Evolutionary conservation across 1,140 invertebrate species (phyloP).

Genomic region (Drosophila chauvacae): DNA sequence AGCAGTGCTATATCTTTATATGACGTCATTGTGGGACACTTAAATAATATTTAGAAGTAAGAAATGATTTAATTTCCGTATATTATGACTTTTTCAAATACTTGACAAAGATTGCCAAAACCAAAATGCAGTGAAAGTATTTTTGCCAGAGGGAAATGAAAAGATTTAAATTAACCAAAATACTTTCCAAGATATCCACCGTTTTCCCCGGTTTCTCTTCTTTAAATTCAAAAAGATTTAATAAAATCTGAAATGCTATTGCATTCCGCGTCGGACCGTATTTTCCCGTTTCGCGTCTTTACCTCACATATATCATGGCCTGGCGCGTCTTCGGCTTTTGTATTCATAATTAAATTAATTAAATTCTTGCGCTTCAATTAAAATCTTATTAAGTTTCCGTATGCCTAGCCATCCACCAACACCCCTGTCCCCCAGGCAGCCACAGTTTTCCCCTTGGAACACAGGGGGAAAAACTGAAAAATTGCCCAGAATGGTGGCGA

Average conservation of each 20-base stretch:
- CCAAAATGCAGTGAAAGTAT: not conserved
- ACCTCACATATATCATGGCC: conserved; percentile 29
- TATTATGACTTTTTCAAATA: not conserved
- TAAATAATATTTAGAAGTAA: not conserved
- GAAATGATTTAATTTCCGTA: not conserved
- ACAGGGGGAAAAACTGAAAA: conserved; percentile 38
- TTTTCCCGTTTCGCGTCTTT: conserved; percentile 10
- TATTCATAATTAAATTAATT: conserved; percentile 80
- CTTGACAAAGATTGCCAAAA: not conserved
- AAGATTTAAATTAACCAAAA: not conserved
- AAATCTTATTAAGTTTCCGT: conserved; percentile 79
- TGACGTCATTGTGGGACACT: not conserved
- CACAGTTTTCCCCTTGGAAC: conserved; percentile 33
- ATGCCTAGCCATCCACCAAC: conserved; percentile 35
- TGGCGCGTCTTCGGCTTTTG: conserved; percentile 23
- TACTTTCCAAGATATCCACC: not conserved
- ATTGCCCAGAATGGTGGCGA: conserved; percentile 29
- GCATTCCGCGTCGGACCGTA: conserved; percentile 29
- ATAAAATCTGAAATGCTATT: conserved; percentile 32
- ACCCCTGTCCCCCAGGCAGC: not conserved
- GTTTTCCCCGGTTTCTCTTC: not conserved
- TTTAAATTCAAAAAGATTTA: conserved; percentile 9
- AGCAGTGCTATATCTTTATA: not conserved
- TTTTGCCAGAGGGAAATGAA: not conserved
- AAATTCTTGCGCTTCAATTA: conserved; percentile 84